Evolutionary conservation across 2,888 invertebrate species (phyloP).

Genomic region (Lasioglossum lativentre): DNA sequence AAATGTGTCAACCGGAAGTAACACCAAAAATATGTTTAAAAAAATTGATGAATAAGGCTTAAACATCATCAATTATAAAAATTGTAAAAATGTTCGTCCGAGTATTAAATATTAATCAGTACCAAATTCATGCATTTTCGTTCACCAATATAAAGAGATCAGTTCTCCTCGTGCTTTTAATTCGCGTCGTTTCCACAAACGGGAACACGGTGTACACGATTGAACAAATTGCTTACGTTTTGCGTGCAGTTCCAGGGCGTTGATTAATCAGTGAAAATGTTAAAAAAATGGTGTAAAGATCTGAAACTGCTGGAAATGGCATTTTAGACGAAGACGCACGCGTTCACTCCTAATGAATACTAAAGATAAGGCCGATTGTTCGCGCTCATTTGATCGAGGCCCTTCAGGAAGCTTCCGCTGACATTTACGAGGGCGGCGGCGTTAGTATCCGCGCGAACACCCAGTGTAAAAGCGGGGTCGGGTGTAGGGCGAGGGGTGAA

Average conservation of each 20-base stretch:
- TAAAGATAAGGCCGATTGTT: not conserved
- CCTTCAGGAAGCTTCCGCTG: not conserved
- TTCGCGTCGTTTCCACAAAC: not conserved
- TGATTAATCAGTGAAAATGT: not conserved
- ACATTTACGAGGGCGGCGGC: not conserved
- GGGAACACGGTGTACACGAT: not conserved
- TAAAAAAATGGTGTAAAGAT: too few species aligned
- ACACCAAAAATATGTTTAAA: too few species aligned
- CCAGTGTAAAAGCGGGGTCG: not conserved
- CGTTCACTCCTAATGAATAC: not conserved
- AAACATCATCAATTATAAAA: not conserved
- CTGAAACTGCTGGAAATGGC: not conserved
- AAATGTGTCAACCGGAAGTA: too few species aligned
- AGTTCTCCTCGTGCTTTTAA: not conserved
- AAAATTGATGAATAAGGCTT: not conserved
- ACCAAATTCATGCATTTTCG: too few species aligned
- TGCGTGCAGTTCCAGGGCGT: too few species aligned
- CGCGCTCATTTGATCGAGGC: not conserved
- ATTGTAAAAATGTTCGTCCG: not conserved
- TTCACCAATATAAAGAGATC: too few species aligned
- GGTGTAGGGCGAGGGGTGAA: not conserved
- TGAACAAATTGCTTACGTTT: too few species aligned
- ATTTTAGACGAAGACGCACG: not conserved
- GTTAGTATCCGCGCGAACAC: not conserved
- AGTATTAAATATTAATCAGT: not conserved